phyloP scores from a whole-genome alignment of 2,888 invertebrate genomes.

The Caenorhabditis drosophilae region DNA sequence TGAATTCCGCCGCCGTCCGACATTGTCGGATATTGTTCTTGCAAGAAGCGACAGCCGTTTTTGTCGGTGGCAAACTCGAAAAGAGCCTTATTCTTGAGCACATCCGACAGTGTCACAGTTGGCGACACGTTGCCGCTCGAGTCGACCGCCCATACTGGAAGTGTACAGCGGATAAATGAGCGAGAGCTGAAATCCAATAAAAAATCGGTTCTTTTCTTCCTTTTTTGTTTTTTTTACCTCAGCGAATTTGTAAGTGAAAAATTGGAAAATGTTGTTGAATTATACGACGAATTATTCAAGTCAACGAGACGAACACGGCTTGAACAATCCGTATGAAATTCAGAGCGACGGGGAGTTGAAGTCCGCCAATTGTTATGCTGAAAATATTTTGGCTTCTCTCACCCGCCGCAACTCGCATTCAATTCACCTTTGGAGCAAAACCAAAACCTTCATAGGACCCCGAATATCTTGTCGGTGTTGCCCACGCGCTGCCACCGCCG shows the following conservation, averaged over 20 bases:
- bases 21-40: slow-evolving; percentile 23
- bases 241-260: neutral
- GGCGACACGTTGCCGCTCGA: slow-evolving; percentile 19
- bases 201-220: no score
- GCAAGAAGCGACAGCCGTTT: slow-evolving; percentile 44
- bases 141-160: slow-evolving; percentile 42
- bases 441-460: slow-evolving; percentile 6
- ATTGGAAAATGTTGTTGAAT: slow-evolving; percentile 1
- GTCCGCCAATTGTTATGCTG: slow-evolving; percentile 15
- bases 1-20: slow-evolving; percentile 22
- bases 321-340: neutral
- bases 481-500: no score
- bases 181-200: slow-evolving; percentile 16
- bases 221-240: neutral
- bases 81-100: slow-evolving; percentile 24
- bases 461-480: no score
- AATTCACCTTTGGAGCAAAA: no score
- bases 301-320: slow-evolving; percentile 24
- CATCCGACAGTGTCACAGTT: slow-evolving; percentile 22
- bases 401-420: slow-evolving; percentile 5
- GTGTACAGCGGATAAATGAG: slow-evolving; percentile 11
- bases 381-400: neutral
- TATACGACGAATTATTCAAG: slow-evolving; percentile 6
- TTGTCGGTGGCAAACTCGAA: slow-evolving; percentile 44
- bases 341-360: slow-evolving; percentile 8